Conservation (phyloP, 2,888 invertebrate species). For the Acanthosepion esculentum region DNA sequence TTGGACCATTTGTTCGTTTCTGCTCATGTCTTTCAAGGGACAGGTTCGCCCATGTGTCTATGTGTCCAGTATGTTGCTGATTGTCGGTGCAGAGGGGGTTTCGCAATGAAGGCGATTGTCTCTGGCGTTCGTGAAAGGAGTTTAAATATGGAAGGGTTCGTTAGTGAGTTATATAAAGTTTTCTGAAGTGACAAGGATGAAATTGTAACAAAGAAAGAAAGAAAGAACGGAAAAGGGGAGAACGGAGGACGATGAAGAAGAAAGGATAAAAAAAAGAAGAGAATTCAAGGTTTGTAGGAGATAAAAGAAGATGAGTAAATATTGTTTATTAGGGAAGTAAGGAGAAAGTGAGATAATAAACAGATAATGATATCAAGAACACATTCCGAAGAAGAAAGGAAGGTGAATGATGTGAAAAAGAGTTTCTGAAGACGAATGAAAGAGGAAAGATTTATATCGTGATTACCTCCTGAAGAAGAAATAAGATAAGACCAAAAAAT, state of each 20-base stretch:
- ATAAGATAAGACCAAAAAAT: too few species aligned
- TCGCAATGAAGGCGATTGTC: background rate
- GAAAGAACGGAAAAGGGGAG: background rate
- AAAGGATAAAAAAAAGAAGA: background rate
- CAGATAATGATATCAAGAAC: too few species aligned
- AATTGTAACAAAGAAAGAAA: background rate
- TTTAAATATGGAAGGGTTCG: slow-evolving; percentile 3
- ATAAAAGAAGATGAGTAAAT: background rate
- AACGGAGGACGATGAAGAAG: background rate
- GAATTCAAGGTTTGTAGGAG: too few species aligned
- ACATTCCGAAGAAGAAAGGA: too few species aligned
- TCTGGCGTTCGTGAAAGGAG: background rate
- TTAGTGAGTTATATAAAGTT: background rate
- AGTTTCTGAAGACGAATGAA: too few species aligned
- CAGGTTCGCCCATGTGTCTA: background rate
- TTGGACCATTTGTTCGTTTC: slow-evolving; percentile 15
- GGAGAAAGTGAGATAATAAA: background rate
- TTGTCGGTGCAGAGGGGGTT: background rate
- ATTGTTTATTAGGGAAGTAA: background rate
- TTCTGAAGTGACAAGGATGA: background rate
- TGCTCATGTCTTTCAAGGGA: background rate
- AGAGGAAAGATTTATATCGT: too few species aligned
- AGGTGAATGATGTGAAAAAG: too few species aligned
- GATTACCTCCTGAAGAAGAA: too few species aligned
- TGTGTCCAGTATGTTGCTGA: background rate